These are phyloP conservation scores for Tretioscincus oriximinensis DNA, from an alignment of 2,113 vertebrate species.

Conservation along the genomic window DNA sequence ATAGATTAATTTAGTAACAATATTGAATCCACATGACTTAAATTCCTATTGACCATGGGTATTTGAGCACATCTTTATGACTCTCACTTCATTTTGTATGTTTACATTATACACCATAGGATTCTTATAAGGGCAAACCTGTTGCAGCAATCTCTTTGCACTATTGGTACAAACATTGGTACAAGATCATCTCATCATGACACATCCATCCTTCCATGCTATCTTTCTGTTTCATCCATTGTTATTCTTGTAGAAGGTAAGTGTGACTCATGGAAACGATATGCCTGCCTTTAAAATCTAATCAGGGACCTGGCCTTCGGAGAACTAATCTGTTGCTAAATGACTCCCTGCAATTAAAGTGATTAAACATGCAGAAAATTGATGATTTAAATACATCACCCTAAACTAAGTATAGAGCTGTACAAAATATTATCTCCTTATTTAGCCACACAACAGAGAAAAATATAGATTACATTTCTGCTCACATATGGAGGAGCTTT, in stretches of 20 bases:
- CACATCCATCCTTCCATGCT: background rate
- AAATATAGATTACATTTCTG: too few relatives aligned
- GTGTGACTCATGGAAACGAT: background rate
- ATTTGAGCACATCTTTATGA: too few relatives aligned
- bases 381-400: background rate
- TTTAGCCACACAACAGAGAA: too few relatives aligned
- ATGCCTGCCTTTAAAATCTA: constrained; percentile 1
- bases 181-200: background rate
- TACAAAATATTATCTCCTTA: background rate
- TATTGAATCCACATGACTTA: background rate
- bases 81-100: too few relatives aligned
- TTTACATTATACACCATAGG: too few relatives aligned
- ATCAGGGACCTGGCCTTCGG: background rate
- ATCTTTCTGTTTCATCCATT: background rate
- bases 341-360: background rate
- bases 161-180: background rate
- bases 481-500: too few relatives aligned
- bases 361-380: background rate
- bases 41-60: background rate
- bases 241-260: background rate
- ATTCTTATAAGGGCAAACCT: background rate
- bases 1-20: background rate
- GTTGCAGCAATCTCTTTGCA: background rate
- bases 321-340: background rate
- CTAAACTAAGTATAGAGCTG: background rate